Conservation (phyloP, 2,888 invertebrate genomes). For the Drosophila mulleri region DNA sequence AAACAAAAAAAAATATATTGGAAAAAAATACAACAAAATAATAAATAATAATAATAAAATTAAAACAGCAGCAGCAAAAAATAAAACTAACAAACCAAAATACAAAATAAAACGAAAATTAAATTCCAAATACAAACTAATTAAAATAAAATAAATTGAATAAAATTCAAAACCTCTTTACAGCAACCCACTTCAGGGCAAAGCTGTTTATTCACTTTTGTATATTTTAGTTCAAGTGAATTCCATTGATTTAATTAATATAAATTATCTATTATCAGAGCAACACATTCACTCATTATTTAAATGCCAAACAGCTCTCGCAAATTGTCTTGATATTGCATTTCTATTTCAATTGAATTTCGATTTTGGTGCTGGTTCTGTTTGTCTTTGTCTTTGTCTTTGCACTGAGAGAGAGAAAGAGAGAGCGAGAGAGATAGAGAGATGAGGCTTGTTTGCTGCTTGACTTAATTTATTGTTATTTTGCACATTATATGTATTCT, state of each 20-base stretch:
- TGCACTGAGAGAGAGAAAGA: background rate
- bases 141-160: background rate
- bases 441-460: constrained; percentile 46
- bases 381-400: constrained; percentile 36
- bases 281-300: background rate
- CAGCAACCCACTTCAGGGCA: background rate
- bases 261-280: background rate
- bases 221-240: too few species aligned
- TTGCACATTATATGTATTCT: constrained; percentile 69
- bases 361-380: constrained; percentile 41
- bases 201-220: background rate
- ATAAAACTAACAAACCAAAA: too few species aligned
- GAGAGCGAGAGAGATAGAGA: background rate
- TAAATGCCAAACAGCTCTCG: constrained; percentile 33
- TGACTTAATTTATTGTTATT: constrained; percentile 74
- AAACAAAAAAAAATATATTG: too few species aligned
- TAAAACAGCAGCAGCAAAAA: background rate
- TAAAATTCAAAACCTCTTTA: too few species aligned
- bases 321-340: constrained; percentile 22
- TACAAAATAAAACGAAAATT: background rate
- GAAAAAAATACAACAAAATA: too few species aligned
- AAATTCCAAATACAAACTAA: background rate
- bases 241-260: constrained; percentile 1
- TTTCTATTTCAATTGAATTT: constrained; percentile 36
- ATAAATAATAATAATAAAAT: too few species aligned